phyloP scores from a whole-genome alignment of 2,888 invertebrate genomes.

The Vanessa cardui region DNA sequence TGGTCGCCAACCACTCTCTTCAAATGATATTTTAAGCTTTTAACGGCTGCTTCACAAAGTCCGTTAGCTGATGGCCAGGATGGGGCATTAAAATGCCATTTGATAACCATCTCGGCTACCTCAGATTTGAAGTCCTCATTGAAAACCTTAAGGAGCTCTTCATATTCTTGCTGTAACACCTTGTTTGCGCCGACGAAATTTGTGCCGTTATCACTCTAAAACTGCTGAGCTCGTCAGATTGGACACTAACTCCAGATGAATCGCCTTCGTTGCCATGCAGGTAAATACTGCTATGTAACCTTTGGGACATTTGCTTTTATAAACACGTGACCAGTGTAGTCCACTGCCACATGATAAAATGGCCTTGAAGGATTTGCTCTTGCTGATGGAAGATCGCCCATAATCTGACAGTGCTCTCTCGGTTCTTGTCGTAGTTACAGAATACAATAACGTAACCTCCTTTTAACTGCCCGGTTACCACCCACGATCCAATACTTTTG shows the following conservation, averaged over 20 bases:
- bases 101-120: background rate
- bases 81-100: too few relatives aligned
- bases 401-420: background rate
- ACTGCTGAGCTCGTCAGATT: slow-evolving; percentile 37
- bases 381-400: background rate
- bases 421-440: background rate
- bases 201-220: slow-evolving; percentile 38
- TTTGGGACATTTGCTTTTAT: slow-evolving; percentile 37
- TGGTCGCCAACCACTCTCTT: too few relatives aligned
- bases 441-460: background rate
- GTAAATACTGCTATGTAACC: slow-evolving; percentile 38
- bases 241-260: slow-evolving; percentile 37
- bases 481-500: background rate
- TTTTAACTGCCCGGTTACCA: background rate
- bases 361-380: background rate
- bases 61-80: too few relatives aligned
- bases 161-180: background rate
- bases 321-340: slow-evolving; percentile 4
- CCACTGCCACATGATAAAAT: background rate
- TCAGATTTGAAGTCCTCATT: background rate
- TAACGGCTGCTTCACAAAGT: too few relatives aligned
- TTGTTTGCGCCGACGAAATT: too few relatives aligned
- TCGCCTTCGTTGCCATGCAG: slow-evolving; percentile 39
- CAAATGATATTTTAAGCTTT: too few relatives aligned
- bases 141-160: background rate